These are phyloP conservation scores for Eulemur coronatus DNA, from an alignment of 2,797 vertebrate species.

Conservation along the genomic window DNA sequence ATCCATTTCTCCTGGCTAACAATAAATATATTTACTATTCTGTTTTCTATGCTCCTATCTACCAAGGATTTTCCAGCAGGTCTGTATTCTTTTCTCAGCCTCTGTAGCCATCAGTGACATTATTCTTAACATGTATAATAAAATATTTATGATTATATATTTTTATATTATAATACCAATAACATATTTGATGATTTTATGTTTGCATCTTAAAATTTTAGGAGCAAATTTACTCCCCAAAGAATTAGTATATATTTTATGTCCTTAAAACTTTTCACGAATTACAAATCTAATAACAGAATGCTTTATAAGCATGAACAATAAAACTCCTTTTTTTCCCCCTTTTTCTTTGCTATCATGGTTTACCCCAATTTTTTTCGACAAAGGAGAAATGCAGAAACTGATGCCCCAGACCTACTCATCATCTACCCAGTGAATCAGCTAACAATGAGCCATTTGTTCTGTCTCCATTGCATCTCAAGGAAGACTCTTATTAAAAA, in stretches of 20 bases:
- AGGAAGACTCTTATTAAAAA: not conserved
- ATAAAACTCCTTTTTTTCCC: not conserved
- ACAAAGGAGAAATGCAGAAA: not conserved
- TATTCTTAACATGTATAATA: not conserved
- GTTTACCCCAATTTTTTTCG: not conserved
- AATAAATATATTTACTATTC: not conserved
- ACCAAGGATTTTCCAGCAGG: not conserved
- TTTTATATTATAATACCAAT: not conserved
- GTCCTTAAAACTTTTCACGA: not conserved
- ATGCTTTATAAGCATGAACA: not conserved
- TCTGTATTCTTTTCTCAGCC: not conserved
- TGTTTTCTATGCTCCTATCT: not conserved
- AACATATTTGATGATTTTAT: not conserved
- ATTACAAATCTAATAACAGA: not conserved
- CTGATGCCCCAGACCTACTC: slow-evolving; percentile 41
- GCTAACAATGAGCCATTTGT: not conserved
- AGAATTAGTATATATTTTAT: not conserved
- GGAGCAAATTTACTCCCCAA: not conserved
- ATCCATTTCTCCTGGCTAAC: not conserved
- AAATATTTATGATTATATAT: not conserved
- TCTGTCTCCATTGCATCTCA: slow-evolving; percentile 31
- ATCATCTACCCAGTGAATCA: slow-evolving; percentile 52
- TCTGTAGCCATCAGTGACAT: not conserved
- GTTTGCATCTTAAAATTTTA: not conserved
- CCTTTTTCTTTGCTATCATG: not conserved